Evolutionary conservation across 2,113 vertebrate genomes (phyloP).

Genomic region (Strix uralensis): DNA sequence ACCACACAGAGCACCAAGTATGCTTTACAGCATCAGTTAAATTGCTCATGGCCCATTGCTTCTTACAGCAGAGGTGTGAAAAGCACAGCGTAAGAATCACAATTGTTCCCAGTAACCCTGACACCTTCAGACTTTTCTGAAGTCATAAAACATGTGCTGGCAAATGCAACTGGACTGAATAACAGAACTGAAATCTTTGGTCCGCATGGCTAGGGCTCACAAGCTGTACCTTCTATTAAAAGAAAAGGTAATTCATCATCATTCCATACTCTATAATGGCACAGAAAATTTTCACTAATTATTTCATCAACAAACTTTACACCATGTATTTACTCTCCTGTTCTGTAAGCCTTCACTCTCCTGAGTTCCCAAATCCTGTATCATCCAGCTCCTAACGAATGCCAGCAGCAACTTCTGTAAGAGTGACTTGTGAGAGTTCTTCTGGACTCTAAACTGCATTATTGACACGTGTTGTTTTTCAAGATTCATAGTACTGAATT

Average conservation of each 20-base stretch:
- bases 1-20: background rate
- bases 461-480: background rate
- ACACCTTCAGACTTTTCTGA: background rate
- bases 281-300: background rate
- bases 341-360: background rate
- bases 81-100: background rate
- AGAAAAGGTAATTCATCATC: background rate
- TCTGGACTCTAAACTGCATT: background rate
- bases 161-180: background rate
- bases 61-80: background rate
- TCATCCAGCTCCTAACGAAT: background rate
- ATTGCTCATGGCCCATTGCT: background rate
- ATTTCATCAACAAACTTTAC: background rate
- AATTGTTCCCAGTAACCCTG: background rate
- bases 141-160: background rate
- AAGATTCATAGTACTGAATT: background rate
- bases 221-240: background rate
- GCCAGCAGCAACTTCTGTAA: background rate
- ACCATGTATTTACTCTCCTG: background rate
- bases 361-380: background rate
- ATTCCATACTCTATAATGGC: background rate
- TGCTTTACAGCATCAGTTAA: background rate
- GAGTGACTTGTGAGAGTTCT: background rate
- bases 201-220: background rate
- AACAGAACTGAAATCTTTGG: background rate